Base-by-base conservation (phyloP, 1,140 invertebrate genomes). In the Lerema accius region DNA sequence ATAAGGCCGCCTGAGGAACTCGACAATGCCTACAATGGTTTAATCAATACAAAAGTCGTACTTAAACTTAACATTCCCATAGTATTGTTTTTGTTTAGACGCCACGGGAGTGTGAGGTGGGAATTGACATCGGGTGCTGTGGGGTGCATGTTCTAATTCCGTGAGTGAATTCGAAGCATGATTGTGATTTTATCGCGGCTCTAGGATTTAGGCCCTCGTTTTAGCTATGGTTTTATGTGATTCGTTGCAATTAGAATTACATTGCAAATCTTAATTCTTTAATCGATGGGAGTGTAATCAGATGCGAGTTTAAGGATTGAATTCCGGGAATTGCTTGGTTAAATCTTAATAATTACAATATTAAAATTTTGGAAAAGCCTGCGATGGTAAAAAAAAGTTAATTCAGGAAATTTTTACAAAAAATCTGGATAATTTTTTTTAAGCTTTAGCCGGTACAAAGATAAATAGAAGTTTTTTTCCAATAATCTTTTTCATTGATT, bases 1-100 rank as follows among this genome's bases (percentile, higher is more conserved):
- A 90, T 80, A 86, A 64, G 71, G 69, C 84, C 79, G 65, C 82
- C 82, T 66, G 66, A 86, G 81, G 84, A 66, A 73, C 61, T 43
- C 46, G 60, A 86, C 82, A 86, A 86, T 76, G 69, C 43, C 37
- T 86, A 85, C 73, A 82, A 82, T 81, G 81, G 81, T 69, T 89
- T 86, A 89, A 88, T 89, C 85, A 89, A 89, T 87, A 89, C 76
- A 87, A 81, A 82, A 80, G 67, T 75, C 63, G 48, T 60, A n/a
- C n/a, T n/a, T n/a, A n/a, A n/a, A 71, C 68, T 85, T 79, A 76
- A 77, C 80, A 89, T 89, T 85, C 84, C 82, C 80, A 87, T 89
- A 86, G 63, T 65, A 78, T 85, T 89, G 82, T 85, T 87, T 86
- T 85, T 84, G 63, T 67, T 32, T 84, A 73, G 80, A 79, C 77